Evolutionary conservation across 2,113 vertebrate species (phyloP).

Genomic region (Mus musculus): GRCm39 chr12:95123001-95123500

Average conservation of each 20-base stretch:
- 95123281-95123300: neutral
- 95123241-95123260: neutral
- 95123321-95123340: neutral
- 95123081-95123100: accelerated
- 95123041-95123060: neutral
- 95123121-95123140: neutral
- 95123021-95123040: neutral
- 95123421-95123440: neutral
- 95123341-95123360: neutral
- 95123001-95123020: neutral
- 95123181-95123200: neutral
- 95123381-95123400: neutral
- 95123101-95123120: neutral
- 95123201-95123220: neutral
- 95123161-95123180: neutral
- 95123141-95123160: too few relatives aligned
- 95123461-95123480: neutral
- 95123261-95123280: neutral
- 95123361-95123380: neutral
- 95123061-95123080: neutral
- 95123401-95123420: neutral
- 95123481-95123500: neutral
- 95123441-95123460: neutral
- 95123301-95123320: neutral
- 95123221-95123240: neutral